Conservation (phyloP, 2,797 vertebrate genomes). For the Okamejei kenojei region DNA sequence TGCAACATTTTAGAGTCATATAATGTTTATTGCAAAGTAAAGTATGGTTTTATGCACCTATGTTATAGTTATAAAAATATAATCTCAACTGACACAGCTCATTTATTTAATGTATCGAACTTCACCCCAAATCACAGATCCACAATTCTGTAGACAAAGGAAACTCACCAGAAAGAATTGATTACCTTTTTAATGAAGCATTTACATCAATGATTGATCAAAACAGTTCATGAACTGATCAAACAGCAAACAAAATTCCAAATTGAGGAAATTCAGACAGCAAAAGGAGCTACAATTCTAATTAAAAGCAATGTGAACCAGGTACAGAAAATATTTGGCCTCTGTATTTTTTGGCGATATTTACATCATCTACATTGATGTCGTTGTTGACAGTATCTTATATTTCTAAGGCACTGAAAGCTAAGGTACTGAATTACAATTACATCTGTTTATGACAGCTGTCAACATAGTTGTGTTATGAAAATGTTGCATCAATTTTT, state of each 20-base stretch:
- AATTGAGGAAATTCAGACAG: conserved; percentile 39
- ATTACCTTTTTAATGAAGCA: conserved; percentile 57
- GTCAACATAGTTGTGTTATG: background rate
- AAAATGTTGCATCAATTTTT: background rate
- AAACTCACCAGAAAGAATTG: conserved; percentile 28
- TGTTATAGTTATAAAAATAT: background rate
- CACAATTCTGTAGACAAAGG: background rate
- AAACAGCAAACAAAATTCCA: conserved; percentile 35
- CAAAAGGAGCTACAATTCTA: conserved; percentile 53
- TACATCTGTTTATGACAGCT: conserved; percentile 33
- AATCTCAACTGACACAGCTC: background rate
- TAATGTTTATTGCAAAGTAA: background rate
- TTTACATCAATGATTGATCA: conserved; percentile 64
- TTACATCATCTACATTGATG: conserved; percentile 70
- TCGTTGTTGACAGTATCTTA: conserved; percentile 68
- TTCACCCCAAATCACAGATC: background rate
- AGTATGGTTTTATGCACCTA: background rate
- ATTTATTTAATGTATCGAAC: background rate
- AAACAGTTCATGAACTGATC: conserved; percentile 30
- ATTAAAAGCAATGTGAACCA: conserved; percentile 73
- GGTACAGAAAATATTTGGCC: conserved; percentile 82
- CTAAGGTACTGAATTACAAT: conserved; percentile 50
- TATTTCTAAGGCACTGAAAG: conserved; percentile 73
- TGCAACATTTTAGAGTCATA: background rate
- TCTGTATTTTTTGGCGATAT: conserved; percentile 68